These are phyloP conservation scores for Vicugna pacos DNA, from an alignment of 2,113 vertebrate species.

Conservation along the genomic window DNA sequence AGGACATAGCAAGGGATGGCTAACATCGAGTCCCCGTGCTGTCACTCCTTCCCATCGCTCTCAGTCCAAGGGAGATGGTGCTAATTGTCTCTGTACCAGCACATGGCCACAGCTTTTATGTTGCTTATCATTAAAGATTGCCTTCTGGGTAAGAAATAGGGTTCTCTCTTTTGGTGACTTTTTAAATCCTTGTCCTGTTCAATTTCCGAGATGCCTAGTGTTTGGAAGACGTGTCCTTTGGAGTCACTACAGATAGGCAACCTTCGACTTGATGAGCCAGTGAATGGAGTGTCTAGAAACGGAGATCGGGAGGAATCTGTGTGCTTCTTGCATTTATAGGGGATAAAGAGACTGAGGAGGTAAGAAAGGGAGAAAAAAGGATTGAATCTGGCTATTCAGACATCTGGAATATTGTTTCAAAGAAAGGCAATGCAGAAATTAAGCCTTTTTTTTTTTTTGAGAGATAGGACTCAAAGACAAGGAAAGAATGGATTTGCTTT, in stretches of 20 bases:
- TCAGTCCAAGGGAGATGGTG: not conserved
- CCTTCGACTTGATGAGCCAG: not conserved
- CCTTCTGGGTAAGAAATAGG: not conserved
- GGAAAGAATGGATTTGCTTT: conserved; percentile 74
- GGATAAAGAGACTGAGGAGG: not conserved
- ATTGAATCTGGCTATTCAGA: not conserved
- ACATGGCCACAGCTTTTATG: not conserved
- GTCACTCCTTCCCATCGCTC: no score
- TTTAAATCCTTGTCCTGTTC: not conserved
- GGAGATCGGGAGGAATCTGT: not conserved
- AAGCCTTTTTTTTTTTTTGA: conserved; percentile 76
- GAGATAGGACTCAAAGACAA: conserved; percentile 79
- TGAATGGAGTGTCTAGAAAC: not conserved
- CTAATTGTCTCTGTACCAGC: not conserved
- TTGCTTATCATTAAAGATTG: not conserved
- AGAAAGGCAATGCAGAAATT: conserved; percentile 75
- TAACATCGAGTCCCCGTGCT: fast-evolving
- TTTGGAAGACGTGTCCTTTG: not conserved
- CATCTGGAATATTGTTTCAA: conserved; percentile 55
- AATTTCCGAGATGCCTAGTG: not conserved
- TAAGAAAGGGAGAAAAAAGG: not conserved
- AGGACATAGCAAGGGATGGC: not conserved
- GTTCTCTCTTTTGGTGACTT: conserved; percentile 46
- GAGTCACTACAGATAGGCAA: not conserved
- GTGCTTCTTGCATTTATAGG: not conserved